phyloP scores from a whole-genome alignment of 2,888 invertebrate species.

The Rhagium mordax region DNA sequence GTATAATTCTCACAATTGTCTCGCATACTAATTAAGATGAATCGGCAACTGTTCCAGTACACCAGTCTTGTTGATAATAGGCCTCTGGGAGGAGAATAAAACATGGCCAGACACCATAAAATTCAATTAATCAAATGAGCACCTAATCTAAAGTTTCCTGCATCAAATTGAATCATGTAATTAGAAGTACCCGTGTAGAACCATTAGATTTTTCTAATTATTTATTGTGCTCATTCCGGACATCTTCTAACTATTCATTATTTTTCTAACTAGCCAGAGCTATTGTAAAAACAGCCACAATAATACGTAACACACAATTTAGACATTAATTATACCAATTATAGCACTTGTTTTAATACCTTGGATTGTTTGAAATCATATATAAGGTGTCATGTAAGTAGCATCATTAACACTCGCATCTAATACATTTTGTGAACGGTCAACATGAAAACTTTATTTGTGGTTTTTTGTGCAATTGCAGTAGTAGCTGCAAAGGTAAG shows the following conservation, averaged over 20 bases:
- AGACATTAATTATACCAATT: constrained; percentile 17
- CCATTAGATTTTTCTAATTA: constrained; percentile 6
- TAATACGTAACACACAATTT: neutral
- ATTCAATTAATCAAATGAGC: neutral
- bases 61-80: neutral
- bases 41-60: too few species aligned
- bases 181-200: constrained; percentile 8
- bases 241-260: constrained; percentile 17
- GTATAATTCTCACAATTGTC: too few species aligned
- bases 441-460: too few species aligned
- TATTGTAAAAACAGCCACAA: neutral
- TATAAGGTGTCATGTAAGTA: constrained; percentile 3
- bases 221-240: constrained; percentile 2
- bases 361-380: neutral
- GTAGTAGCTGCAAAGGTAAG: neutral
- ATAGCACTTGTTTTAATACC: constrained; percentile 8
- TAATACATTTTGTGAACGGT: neutral
- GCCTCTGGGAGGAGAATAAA: neutral
- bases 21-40: too few species aligned
- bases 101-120: neutral
- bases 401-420: neutral
- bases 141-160: neutral
- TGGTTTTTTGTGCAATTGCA: neutral
- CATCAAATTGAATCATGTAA: neutral
- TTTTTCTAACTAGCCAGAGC: constrained; percentile 21